These are phyloP conservation scores for Manduca sexta DNA, from an alignment of 1,140 invertebrate genomes.

Conservation along the genomic window DNA sequence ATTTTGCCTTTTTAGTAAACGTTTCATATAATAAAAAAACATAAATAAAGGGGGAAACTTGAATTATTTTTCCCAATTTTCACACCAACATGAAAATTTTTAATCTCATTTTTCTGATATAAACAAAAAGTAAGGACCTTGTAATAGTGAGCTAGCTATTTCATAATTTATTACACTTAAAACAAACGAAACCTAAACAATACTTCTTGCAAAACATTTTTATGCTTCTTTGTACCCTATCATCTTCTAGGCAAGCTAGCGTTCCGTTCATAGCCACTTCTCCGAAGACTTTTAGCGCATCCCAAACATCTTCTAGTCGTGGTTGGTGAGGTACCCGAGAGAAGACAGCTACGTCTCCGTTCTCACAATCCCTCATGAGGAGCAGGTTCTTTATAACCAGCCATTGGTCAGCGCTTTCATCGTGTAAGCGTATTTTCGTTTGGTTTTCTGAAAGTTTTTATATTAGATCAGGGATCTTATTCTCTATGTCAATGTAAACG, in stretches of 20 bases:
- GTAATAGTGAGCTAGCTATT: too few species aligned
- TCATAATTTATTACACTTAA: background rate
- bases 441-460: slow-evolving; percentile 6
- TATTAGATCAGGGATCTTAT: too few species aligned
- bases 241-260: slow-evolving; percentile 6
- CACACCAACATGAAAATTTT: too few species aligned
- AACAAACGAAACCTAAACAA: background rate
- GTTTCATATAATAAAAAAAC: too few species aligned
- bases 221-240: slow-evolving; percentile 1
- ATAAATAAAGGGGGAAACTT: too few species aligned
- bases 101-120: too few species aligned
- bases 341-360: slow-evolving; percentile 20
- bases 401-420: slow-evolving; percentile 30
- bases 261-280: slow-evolving; percentile 9
- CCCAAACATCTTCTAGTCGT: slow-evolving; percentile 8
- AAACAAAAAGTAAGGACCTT: too few species aligned
- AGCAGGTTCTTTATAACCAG: slow-evolving; percentile 22
- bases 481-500: background rate
- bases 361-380: slow-evolving; percentile 23
- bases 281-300: slow-evolving; percentile 18
- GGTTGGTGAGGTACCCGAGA: slow-evolving; percentile 15
- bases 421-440: background rate
- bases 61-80: too few species aligned
- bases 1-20: too few species aligned
- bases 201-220: background rate